Evolutionary conservation across 2,888 invertebrate species (phyloP).

Genomic region (Mycogona germanica): DNA sequence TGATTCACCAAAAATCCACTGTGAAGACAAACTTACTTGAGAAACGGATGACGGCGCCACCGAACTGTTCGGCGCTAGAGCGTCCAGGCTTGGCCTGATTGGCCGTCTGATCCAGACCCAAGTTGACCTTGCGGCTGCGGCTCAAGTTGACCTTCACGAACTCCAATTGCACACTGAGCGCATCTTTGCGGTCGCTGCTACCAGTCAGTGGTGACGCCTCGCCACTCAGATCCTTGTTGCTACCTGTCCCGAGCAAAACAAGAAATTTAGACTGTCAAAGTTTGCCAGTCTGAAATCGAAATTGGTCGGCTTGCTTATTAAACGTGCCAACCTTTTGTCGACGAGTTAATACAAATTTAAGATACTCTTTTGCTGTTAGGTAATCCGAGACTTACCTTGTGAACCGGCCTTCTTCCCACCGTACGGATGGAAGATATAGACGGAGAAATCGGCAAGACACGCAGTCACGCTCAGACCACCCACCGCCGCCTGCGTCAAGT

Average conservation of each 20-base stretch:
- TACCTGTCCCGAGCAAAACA: too few species aligned
- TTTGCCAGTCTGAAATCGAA: neutral
- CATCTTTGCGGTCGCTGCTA: conserved; percentile 83
- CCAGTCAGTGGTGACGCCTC: conserved; percentile 44
- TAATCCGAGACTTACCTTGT: conserved; percentile 42
- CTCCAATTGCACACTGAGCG: conserved; percentile 89
- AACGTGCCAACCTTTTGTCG: too few species aligned
- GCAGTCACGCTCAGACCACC: conserved; percentile 90
- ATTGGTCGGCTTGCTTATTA: neutral
- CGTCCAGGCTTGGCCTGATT: conserved; percentile 21
- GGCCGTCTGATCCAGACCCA: conserved; percentile 77
- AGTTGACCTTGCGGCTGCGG: conserved; percentile 76
- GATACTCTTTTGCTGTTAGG: too few species aligned
- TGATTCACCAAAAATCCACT: too few species aligned
- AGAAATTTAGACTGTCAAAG: neutral
- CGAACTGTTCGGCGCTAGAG: conserved; percentile 20
- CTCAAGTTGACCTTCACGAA: conserved; percentile 94
- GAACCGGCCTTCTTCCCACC: conserved; percentile 73
- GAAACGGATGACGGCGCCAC: conserved; percentile 68
- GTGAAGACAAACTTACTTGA: conserved; percentile 53
- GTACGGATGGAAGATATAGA: conserved; percentile 97
- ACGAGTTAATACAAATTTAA: too few species aligned
- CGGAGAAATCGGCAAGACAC: conserved; percentile 90
- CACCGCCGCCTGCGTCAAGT: conserved; percentile 32
- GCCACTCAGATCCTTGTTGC: conserved; percentile 20